Evolutionary conservation across 1,140 invertebrate species (phyloP).

Genomic region (Limonius californicus): DNA sequence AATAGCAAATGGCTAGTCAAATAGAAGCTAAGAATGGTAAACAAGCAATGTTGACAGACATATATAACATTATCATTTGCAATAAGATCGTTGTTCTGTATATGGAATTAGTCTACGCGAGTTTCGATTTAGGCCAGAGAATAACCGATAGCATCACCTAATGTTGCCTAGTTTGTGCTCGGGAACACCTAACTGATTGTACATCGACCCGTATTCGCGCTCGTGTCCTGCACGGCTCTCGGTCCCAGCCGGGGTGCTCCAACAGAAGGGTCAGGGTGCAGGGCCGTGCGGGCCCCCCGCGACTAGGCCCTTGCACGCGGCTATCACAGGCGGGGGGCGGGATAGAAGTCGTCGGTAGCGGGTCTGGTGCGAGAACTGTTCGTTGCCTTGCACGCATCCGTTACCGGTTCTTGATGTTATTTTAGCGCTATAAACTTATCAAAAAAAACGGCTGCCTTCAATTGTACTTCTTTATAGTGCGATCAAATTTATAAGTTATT

Average conservation of each 20-base stretch:
- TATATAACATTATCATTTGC: constrained; percentile 44
- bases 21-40: constrained; percentile 46
- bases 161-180: constrained; percentile 13
- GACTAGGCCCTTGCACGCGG: constrained; percentile 23
- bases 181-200: constrained; percentile 17
- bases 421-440: constrained; percentile 13
- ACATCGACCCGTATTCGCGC: neutral
- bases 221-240: constrained; percentile 12
- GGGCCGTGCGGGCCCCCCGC: constrained; percentile 21
- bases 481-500: constrained; percentile 33
- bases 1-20: constrained; percentile 43
- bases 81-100: constrained; percentile 49
- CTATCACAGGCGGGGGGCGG: constrained; percentile 26
- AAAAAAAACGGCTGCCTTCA: constrained; percentile 17
- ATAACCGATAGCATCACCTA: constrained; percentile 24
- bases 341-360: neutral
- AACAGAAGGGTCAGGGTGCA: constrained; percentile 13
- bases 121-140: constrained; percentile 48
- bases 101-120: constrained; percentile 47
- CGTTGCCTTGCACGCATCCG: constrained; percentile 14
- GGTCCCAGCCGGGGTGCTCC: constrained; percentile 7
- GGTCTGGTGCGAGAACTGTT: constrained; percentile 10
- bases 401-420: constrained; percentile 14
- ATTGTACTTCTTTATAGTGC: constrained; percentile 43
- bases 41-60: constrained; percentile 46